Evolutionary conservation across 2,888 invertebrate genomes (phyloP), one percentile per base, ranked within the genome.

Genomic region (Nymphalis c-album): DNA sequence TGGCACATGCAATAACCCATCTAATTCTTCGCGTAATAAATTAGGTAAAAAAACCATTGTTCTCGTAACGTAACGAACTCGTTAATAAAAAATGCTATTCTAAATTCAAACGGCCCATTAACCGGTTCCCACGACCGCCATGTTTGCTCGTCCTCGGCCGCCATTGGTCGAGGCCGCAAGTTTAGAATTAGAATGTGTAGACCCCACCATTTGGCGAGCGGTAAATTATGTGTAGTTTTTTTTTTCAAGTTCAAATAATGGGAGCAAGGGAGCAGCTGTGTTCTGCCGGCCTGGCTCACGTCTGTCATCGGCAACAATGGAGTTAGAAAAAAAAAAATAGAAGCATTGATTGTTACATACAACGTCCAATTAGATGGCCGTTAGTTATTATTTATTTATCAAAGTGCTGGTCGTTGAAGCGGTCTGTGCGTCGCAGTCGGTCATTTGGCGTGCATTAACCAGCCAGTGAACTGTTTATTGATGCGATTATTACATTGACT

Each of bases 91-190:
- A 91, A 91, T 88, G 86, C 88, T 88, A 91, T 91, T 91, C 90
- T 91, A 91, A 91, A 91, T 91, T 91, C 91, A 90, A 92, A 91
- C 88, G 85, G 87, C 83, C 90, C 87, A 91, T 91, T 88, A 92
- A 90, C 90, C 88, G 90, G 90, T 91, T 91, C 91, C 90, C 91
- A 91, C 91, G 90, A 85, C 86, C 87, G 91, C 91, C 92, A 91
- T 91, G 85, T 89, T 91, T 85, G 84, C 75, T 86, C 89, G 90
- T 91, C 90, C 91, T 89, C 90, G 91, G 82, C 86, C 85, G 89
- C 87, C 81, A 92, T 92, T 92, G 92, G 92, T 82, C 86, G 89
- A 88, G 90, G 90, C 87, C 88, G 76, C 80, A 80, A 83, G 90
- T 88, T 90, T 91, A 91, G 91, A 90, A 92, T 92, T 91, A 92